A percentile compares a stretch with the other conserved stretches of the same genome.
phyloP scores from a whole-genome alignment of 1,140 invertebrate genomes.

The Acyrthosiphon pisum region DNA sequence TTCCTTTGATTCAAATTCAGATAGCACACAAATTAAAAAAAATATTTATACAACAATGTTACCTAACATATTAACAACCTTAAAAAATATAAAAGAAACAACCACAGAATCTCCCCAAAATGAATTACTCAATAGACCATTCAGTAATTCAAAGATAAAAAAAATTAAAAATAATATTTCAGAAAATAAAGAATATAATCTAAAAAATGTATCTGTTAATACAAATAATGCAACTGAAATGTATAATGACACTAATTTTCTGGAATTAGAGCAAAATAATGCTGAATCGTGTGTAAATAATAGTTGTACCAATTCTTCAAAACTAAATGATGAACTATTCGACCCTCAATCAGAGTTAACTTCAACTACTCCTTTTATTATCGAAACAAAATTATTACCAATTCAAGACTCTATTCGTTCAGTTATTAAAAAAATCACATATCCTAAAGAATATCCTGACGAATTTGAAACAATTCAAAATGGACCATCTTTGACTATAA shows the following conservation, averaged over 20 bases:
- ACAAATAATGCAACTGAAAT: neutral
- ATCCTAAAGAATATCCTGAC: conserved; percentile 59
- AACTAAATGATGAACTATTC: conserved; percentile 5
- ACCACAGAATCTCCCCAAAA: neutral
- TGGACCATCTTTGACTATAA: conserved; percentile 58
- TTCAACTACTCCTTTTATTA: conserved; percentile 48
- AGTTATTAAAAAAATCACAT: conserved; percentile 46
- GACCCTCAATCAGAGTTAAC: neutral
- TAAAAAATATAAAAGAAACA: neutral
- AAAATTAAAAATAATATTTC: neutral
- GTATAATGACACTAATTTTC: conserved; percentile 9
- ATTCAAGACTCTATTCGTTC: neutral
- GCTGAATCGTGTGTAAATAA: conserved; percentile 15
- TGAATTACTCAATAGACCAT: neutral
- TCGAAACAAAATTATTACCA: conserved; percentile 41
- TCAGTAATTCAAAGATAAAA: neutral
- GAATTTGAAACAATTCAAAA: conserved; percentile 58
- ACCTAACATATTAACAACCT: neutral
- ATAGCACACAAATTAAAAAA: neutral
- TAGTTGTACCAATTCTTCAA: neutral
- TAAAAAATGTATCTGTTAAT: neutral
- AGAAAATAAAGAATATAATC: neutral
- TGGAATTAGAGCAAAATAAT: neutral
- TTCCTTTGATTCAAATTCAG: neutral
- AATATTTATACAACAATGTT: neutral